Conservation (phyloP, 2,113 vertebrate species). For the Dromiciops gliroides region DNA sequence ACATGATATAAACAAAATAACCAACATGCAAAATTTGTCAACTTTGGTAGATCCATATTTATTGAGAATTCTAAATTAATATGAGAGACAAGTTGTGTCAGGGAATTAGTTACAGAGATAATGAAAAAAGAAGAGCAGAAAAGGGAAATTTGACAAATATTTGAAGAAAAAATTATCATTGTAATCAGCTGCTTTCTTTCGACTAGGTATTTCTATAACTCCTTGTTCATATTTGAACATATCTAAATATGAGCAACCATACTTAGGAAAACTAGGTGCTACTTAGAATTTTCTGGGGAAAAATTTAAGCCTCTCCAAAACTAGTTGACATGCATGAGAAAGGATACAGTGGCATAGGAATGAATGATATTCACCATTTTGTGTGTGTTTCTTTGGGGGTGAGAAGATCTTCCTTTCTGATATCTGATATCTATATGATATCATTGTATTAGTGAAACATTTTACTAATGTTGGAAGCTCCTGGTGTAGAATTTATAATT, state of each 20-base stretch:
- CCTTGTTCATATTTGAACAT: slow-evolving; percentile 13
- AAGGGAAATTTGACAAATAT: background rate
- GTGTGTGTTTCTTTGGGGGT: background rate
- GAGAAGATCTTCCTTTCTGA: background rate
- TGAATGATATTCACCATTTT: slow-evolving; percentile 22
- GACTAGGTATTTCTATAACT: slow-evolving; percentile 36
- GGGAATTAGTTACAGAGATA: background rate
- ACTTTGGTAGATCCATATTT: background rate
- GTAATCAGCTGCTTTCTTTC: slow-evolving; percentile 35
- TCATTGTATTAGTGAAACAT: background rate
- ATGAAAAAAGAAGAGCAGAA: background rate
- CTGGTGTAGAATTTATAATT: background rate
- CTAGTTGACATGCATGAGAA: slow-evolving; percentile 9
- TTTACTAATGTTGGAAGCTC: background rate
- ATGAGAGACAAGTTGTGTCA: background rate
- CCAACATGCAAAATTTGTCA: background rate
- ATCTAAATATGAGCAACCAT: background rate
- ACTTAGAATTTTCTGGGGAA: slow-evolving; percentile 17
- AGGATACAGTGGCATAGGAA: slow-evolving; percentile 20
- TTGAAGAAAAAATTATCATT: background rate
- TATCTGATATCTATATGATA: background rate
- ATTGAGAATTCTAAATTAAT: background rate
- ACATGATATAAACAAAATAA: background rate
- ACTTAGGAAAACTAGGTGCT: slow-evolving; percentile 31
- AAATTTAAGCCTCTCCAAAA: slow-evolving; percentile 35